Evolutionary conservation across 2,113 vertebrate genomes (phyloP), one percentile per base, ranked within the genome.

Genomic region (Archocentrus centrarchus): DNA sequence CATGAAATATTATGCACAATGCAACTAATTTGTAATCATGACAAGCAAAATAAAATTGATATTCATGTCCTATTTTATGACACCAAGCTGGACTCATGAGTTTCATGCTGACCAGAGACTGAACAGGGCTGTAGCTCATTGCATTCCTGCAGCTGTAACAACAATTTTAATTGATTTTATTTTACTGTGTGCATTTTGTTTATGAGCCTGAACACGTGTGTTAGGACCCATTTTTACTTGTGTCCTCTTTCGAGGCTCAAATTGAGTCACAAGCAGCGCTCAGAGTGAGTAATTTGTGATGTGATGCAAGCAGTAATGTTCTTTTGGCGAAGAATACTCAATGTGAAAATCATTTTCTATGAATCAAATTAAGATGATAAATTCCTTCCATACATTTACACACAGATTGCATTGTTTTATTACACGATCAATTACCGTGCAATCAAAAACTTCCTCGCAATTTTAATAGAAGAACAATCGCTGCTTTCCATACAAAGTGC

Each of bases 341-440:
- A 27, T 18, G 39, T 10, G 44, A 80, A 63, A 53, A 57, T 24
- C 20, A 17, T 61, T 58, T 79, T 55, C 47, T 18, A 8, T 41
- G 24, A 78, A 59, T 79, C 35, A 59, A 18, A 76, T 83, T 17
- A 30, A 3, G 39, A 58, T 66, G 57, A 85, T 53, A 63, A 80
- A 77, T 82, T 37, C 3, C 59, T 41, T 22, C 39, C 68, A 75
- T 32, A 30, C 44, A 82, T 81, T 50, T 59, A 59, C 44, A 41
- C 55, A 68, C 77, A 80, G 11, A 77, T 39, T 55, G n/a, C 44
- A 18, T 53, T 18, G 68, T 78, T 78, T 59, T 87, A 22, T 55
- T 22, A 44, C 75, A 70, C 79, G 75, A 68, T 88, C 66, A 79
- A 73, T 86, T 87, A 59, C 35, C 32, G 68, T 27, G 57, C 73